Evolutionary conservation across 1,140 invertebrate genomes (phyloP), one percentile per base, ranked within the genome.

Genomic region (Pemphigus obesinymphae): DNA sequence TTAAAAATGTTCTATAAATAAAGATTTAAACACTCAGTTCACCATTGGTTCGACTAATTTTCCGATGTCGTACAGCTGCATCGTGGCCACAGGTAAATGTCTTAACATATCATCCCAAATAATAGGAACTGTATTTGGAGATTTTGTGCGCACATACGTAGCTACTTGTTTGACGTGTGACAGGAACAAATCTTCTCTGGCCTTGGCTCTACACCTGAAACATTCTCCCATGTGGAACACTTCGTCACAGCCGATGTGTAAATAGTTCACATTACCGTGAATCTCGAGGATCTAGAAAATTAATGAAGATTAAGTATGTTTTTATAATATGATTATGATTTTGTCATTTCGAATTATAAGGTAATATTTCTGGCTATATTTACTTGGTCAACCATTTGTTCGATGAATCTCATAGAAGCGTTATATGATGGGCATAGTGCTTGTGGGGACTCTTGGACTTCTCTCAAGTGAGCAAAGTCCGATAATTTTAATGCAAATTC

Each of bases 81-180:
- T 89, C 85, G 89, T 88, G 80, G 89, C 88, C 83, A 90, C 87
- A n/a, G 91, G 90, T 84, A 96, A 91, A 50, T 91, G 89, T 34
- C 95, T 88, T 48, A 98, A 85, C 95, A 98, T 97, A 86, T 99
- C 97, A 85, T 98, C 96, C 97, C 97, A 98, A 84, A 98, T 93
- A 11, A 99, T 91, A 13, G 94, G 90, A 45, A 89, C 91, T 26
- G 95, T 88, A 3, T 89, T 87, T 0, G 92, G 90, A 87, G 90
- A 92, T 5, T 89, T 89, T 23, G 89, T 88, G 75, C 90, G 90
- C 20, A 95, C 89, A 82, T 91, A 90, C 68, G 89, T 88, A 1
- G 90, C 90, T 29, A 94, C 88, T 29, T 83, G 88, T n/a, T 89
- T 87, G 13, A 96, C 89, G 84, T 96, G 94, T 40, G 90, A 89